A percentile compares a stretch with the other conserved stretches of the same genome.
Evolutionary conservation across 35 echinoderm and acorn worm genomes (phyloP).

Genomic region (Amphiura filiformis): DNA sequence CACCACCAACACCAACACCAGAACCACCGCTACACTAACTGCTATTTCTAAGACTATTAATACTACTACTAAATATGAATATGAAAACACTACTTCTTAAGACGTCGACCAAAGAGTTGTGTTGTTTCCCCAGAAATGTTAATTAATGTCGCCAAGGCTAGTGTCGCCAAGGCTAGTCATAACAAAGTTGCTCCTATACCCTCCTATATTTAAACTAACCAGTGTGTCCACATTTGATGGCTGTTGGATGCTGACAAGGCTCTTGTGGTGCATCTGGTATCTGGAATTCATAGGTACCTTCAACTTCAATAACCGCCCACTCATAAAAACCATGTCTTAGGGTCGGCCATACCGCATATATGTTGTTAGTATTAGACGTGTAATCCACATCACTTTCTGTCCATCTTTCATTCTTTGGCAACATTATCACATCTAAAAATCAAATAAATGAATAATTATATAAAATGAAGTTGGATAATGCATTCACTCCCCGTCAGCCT

Average conservation of each 20-base stretch:
- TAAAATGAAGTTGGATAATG: neutral
- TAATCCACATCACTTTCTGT: constrained; percentile 25
- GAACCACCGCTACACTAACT: too few species aligned
- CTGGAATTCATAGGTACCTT: neutral
- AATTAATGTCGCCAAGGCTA: too few species aligned
- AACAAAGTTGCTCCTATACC: neutral
- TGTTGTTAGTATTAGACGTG: neutral
- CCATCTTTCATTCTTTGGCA: constrained; percentile 27
- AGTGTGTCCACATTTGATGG: constrained; percentile 24
- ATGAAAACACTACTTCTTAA: too few species aligned
- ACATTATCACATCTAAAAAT: neutral
- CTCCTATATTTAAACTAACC: neutral
- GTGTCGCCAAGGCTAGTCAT: neutral
- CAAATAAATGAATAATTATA: neutral
- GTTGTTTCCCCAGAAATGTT: too few species aligned
- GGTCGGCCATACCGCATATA: constrained; percentile 44
- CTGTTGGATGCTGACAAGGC: constrained; percentile 24
- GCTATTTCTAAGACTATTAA: too few species aligned
- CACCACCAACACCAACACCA: too few species aligned
- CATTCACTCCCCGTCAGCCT: too few species aligned
- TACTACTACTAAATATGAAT: too few species aligned
- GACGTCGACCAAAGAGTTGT: too few species aligned
- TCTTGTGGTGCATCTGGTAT: neutral
- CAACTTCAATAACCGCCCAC: constrained; percentile 10
- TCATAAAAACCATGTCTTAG: constrained; percentile 22